Percentiles rank a stretch among this genome's conserved stretches.
phyloP scores from a whole-genome alignment of 37 sponge, comb jelly and placozoan genomes.

The Axinella damicornis region DNA sequence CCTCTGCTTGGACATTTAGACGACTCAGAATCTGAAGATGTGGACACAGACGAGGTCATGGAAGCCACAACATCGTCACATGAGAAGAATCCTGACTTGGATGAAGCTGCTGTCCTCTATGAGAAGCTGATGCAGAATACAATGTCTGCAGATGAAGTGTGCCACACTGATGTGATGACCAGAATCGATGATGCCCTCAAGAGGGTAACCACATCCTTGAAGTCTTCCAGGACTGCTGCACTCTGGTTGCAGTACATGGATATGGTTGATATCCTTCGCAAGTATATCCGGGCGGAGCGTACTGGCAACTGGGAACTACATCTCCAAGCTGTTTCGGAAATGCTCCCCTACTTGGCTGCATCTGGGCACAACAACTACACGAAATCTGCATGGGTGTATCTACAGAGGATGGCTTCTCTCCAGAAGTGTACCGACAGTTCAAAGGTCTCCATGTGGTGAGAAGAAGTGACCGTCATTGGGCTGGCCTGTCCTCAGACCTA shows the following conservation, averaged over 20 bases:
- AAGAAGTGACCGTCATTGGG: constrained; percentile 42
- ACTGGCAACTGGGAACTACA: constrained; percentile 54
- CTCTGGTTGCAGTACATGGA: constrained; percentile 52
- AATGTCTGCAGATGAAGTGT: constrained; percentile 23
- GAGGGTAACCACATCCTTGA: not conserved
- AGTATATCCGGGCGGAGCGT: constrained; percentile 40
- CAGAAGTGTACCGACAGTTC: constrained; percentile 44
- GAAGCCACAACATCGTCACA: not conserved
- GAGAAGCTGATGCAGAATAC: constrained; percentile 13
- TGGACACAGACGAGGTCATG: not conserved
- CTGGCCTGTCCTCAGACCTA: constrained; percentile 41
- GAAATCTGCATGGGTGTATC: constrained; percentile 37
- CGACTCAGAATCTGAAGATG: not conserved
- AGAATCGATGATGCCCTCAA: constrained; percentile 26
- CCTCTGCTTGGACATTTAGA: constrained; percentile 4
- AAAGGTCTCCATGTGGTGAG: constrained; percentile 26
- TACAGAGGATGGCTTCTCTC: constrained; percentile 42
- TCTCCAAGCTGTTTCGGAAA: constrained; percentile 43
- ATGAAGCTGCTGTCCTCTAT: constrained; percentile 33
- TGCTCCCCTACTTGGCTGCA: constrained; percentile 50
- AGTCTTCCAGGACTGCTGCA: constrained; percentile 46
- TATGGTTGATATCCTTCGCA: constrained; percentile 49
- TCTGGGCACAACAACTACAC: constrained; percentile 52
- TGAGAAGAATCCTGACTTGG: not conserved
- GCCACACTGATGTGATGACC: constrained; percentile 15